These are phyloP conservation scores for Apomyelois bistriatella DNA, from an alignment of 2,888 invertebrate genomes.

Conservation along the genomic window DNA sequence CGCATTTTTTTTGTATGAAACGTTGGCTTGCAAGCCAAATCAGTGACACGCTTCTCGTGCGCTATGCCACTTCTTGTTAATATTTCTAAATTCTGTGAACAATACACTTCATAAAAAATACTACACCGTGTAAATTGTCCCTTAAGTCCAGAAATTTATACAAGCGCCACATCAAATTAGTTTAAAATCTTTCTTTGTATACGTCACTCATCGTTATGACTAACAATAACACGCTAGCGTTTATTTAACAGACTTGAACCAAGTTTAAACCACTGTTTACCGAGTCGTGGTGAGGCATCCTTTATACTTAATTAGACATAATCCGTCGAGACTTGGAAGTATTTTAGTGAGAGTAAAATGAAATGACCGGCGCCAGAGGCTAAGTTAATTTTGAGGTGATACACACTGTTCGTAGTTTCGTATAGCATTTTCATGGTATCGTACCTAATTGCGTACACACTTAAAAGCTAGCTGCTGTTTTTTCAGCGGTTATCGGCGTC, in stretches of 20 bases:
- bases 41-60: too few relatives aligned
- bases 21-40: too few relatives aligned
- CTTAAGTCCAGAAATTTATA: not conserved
- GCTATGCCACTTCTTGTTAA: too few relatives aligned
- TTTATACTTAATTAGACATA: constrained; percentile 22
- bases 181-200: not conserved
- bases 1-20: too few relatives aligned
- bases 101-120: too few relatives aligned
- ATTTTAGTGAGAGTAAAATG: constrained; percentile 22
- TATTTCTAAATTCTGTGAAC: too few relatives aligned
- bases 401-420: constrained; percentile 11
- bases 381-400: constrained; percentile 18
- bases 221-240: not conserved
- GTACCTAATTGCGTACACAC: too few relatives aligned
- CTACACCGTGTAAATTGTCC: not conserved
- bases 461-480: too few relatives aligned
- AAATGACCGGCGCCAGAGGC: constrained; percentile 22
- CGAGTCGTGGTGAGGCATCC: constrained; percentile 18
- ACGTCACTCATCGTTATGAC: constrained; percentile 1
- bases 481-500: too few relatives aligned
- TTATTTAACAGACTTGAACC: constrained; percentile 8
- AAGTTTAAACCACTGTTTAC: constrained; percentile 13
- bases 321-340: constrained; percentile 22
- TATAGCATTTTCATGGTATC: not conserved
- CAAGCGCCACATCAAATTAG: not conserved